Base-by-base conservation (phyloP, 2,888 invertebrate species). In the Campopleginae sp. region DNA sequence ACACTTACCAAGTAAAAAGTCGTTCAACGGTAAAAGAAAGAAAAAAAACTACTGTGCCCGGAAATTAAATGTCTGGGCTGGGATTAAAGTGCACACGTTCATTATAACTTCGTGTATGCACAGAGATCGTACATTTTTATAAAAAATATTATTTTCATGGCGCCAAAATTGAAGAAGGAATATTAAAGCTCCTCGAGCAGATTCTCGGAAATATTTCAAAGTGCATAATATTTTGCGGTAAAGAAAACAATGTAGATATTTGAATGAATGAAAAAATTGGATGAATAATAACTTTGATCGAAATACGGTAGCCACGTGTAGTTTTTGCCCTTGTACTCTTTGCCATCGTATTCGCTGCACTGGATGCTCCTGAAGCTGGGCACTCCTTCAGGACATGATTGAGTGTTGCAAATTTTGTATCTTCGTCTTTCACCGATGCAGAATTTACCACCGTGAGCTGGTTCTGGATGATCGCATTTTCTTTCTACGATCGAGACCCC, bases 321-420 rank as follows among this genome's bases (percentile, higher is more conserved):
- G 84, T 95, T 95, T 90, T 95, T 95, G 70, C 96, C 97, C 89
- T 96, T 96, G 91, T 96, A 96, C 0, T 95, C 95, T 87, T 93
- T 94, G 12, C 89, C 91, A 89, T 95, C 93, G 87, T 93, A 94
- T 77, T 93, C 92, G 8, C 92, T 90, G 89, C 95, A 95, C 85
- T 95, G 95, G 1, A 92, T 83, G 31, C 94, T 94, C 58, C 95
- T 90, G 90, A 94, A 95, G 42, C 93, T 92, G 0, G 94, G 92
- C 2, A 90, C 80, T 12, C 93, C 93, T 80, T 94, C 93, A 27
- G 94, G 94, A 90, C 95, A 95, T 1, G 95, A 94, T 48, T 97
- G 95, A 8, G 96, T 96, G 92, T 97, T 98, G 94, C 98, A 98
- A 86, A 98, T 96, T 93, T 96, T 95, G 94, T 97, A 97, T 86